These are phyloP conservation scores for Athene noctua DNA, from an alignment of 2,113 vertebrate species.

Conservation along the genomic window DNA sequence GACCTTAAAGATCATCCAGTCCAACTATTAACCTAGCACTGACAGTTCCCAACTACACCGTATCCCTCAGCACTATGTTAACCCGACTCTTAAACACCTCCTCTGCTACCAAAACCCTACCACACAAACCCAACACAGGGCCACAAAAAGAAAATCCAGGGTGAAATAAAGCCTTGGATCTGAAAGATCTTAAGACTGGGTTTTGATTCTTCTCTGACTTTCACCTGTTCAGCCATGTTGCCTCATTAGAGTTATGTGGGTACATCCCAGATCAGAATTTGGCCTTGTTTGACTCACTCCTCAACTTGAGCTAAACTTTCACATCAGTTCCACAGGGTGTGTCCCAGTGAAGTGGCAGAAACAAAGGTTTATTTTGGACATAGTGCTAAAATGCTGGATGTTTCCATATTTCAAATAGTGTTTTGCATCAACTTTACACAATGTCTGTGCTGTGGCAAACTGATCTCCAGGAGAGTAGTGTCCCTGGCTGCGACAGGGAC, in stretches of 20 bases:
- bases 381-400: slow-evolving; percentile 38
- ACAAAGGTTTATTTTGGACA: slow-evolving; percentile 25
- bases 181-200: not conserved
- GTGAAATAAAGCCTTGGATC: not conserved
- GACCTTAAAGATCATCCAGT: too few relatives aligned
- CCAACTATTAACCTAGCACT: too few relatives aligned
- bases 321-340: not conserved
- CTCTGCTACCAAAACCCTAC: too few relatives aligned
- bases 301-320: not conserved
- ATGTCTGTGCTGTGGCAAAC: slow-evolving; percentile 5
- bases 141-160: not conserved
- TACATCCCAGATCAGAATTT: not conserved
- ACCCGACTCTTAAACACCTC: too few relatives aligned
- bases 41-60: too few relatives aligned
- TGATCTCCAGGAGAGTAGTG: not conserved
- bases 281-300: not conserved
- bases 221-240: not conserved
- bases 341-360: slow-evolving; percentile 4
- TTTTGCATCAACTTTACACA: slow-evolving; percentile 20
- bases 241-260: rapidly evolving
- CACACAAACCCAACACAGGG: not conserved
- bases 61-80: too few relatives aligned
- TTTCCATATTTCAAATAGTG: slow-evolving; percentile 40
- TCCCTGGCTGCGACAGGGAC: not conserved
- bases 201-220: not conserved